A percentile compares a stretch with the other conserved stretches of the same genome.
phyloP scores from a whole-genome alignment of 2,797 vertebrate species.

The Melanotaenia maccullochi region DNA sequence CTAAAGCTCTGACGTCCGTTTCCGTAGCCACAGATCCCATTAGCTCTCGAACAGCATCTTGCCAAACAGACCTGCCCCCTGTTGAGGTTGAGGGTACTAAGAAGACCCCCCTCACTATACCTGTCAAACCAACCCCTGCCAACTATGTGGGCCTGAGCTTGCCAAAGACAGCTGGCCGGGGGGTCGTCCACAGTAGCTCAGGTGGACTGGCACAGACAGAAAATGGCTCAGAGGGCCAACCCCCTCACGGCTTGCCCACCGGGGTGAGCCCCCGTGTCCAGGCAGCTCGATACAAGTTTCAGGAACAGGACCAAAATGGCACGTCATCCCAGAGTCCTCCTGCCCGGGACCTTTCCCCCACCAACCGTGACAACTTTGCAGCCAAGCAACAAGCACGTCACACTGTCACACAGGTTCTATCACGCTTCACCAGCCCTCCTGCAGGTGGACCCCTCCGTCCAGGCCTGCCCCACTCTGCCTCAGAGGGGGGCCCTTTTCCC shows the following conservation, averaged over 20 bases:
- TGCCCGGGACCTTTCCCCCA: slow-evolving; percentile 92
- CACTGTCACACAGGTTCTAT: slow-evolving; percentile 96
- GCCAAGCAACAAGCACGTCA: slow-evolving; percentile 97
- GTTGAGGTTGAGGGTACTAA: slow-evolving; percentile 86
- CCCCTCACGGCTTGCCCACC: slow-evolving; percentile 82
- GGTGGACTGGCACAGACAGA: slow-evolving; percentile 80
- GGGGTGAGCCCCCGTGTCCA: slow-evolving; percentile 93
- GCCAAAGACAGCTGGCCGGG: slow-evolving; percentile 81
- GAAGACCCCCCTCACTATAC: slow-evolving; percentile 86
- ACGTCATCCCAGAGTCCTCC: slow-evolving; percentile 92
- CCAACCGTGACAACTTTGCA: slow-evolving; percentile 92
- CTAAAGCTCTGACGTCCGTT: slow-evolving; percentile 83
- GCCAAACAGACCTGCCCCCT: slow-evolving; percentile 87
- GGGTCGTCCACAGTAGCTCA: slow-evolving; percentile 75
- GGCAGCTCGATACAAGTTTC: slow-evolving; percentile 96
- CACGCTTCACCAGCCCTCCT: slow-evolving; percentile 94
- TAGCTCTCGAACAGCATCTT: slow-evolving; percentile 83
- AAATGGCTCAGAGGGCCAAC: slow-evolving; percentile 87
- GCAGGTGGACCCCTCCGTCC: slow-evolving; percentile 78
- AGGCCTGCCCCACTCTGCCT: slow-evolving; percentile 85
- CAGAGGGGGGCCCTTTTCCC: slow-evolving; percentile 87
- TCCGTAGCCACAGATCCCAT: slow-evolving; percentile 88
- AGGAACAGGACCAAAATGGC: slow-evolving; percentile 98
- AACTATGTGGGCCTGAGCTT: slow-evolving; percentile 85
- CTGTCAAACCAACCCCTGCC: slow-evolving; percentile 86